phyloP scores from a whole-genome alignment of 2,113 vertebrate genomes.

The Eurypyga helias region DNA sequence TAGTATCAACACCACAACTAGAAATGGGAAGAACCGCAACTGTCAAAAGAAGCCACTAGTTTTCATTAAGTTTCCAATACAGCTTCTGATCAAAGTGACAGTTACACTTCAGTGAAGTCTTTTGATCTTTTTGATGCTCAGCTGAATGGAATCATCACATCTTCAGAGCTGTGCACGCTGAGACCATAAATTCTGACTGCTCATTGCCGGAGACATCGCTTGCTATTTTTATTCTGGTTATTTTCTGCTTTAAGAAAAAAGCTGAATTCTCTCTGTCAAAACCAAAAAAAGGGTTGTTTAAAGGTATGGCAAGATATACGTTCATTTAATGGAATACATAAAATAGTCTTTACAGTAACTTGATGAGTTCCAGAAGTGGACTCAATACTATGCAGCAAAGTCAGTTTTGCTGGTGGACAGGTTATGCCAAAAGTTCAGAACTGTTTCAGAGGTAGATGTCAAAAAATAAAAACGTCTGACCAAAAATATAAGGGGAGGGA shows the following conservation, averaged over 20 bases:
- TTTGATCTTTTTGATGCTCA: constrained; percentile 62
- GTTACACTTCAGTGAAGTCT: constrained; percentile 39
- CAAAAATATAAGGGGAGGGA: neutral
- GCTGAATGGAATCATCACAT: constrained; percentile 55
- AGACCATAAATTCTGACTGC: constrained; percentile 50
- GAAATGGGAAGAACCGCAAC: neutral
- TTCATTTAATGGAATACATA: neutral
- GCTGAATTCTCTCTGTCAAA: neutral
- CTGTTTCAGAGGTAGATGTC: neutral
- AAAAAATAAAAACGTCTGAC: neutral
- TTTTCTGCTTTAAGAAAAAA: constrained; percentile 1
- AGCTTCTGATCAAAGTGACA: constrained; percentile 54
- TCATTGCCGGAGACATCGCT: neutral
- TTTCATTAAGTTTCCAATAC: constrained; percentile 30
- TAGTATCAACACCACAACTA: constrained; percentile 7
- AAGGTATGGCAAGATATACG: neutral
- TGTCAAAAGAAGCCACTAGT: neutral
- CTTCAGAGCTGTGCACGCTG: neutral
- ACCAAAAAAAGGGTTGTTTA: neutral
- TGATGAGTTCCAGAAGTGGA: constrained; percentile 17
- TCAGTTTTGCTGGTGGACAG: neutral
- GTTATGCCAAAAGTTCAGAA: neutral
- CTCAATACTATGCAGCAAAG: neutral
- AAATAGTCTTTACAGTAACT: neutral
- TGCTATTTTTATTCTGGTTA: constrained; percentile 43